Evolutionary conservation across 2,888 invertebrate genomes (phyloP).

Genomic region (Ochropleura plecta): DNA sequence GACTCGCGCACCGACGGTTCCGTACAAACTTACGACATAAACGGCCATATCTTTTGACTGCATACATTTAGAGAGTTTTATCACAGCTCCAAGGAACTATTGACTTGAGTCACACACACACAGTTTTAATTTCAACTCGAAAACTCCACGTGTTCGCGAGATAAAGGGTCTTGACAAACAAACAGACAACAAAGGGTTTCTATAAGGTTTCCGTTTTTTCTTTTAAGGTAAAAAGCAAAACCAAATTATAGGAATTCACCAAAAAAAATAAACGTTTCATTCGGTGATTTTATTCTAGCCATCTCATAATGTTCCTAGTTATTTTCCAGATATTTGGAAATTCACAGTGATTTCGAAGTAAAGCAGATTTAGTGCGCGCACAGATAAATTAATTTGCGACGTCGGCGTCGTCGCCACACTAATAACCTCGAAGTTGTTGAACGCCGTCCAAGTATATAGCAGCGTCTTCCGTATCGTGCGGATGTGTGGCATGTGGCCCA

Average conservation of each 20-base stretch:
- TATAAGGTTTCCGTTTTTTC: too few species aligned
- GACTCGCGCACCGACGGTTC: too few species aligned
- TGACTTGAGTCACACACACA: too few species aligned
- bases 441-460: conserved; percentile 84
- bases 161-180: too few species aligned
- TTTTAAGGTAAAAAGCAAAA: too few species aligned
- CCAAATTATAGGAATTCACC: not conserved
- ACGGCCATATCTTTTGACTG: too few species aligned
- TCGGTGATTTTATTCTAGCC: conserved; percentile 17
- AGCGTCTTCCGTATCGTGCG: conserved; percentile 82
- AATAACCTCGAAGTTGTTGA: conserved; percentile 84
- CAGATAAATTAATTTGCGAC: conserved; percentile 78
- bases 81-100: too few species aligned
- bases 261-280: conserved; percentile 5
- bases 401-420: conserved; percentile 71
- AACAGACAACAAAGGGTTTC: too few species aligned
- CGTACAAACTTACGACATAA: too few species aligned
- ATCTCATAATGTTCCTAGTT: conserved; percentile 16
- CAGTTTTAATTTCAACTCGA: too few species aligned
- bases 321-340: conserved; percentile 59
- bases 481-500: conserved; percentile 80
- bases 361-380: conserved; percentile 66
- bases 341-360: conserved; percentile 68
- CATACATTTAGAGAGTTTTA: too few species aligned
- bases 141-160: too few species aligned